Base-by-base conservation (phyloP, 2,797 vertebrate genomes). In the Myioborus melanocephalus region DNA sequence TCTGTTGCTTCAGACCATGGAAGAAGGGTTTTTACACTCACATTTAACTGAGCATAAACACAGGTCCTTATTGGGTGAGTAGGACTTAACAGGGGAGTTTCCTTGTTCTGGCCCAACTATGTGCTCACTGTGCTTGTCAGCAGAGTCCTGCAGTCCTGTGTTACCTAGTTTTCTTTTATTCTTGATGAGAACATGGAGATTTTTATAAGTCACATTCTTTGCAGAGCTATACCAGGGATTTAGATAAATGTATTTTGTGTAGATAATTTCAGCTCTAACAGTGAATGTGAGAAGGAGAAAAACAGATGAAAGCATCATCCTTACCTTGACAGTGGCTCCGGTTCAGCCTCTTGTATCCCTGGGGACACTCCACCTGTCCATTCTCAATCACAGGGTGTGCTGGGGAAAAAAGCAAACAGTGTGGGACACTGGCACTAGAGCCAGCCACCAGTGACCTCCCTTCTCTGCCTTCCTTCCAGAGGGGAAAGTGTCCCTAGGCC, bases 271-370 rank as follows among this genome's bases (percentile, higher is more conserved):
- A 87, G 2, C 39, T 83, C 37, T 88, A 72, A 60, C 49, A 85
- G 41, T 26, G 50, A 20, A 41, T 60, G 26, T 81, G 59, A 41
- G 69, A 83, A 84, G 55, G n/a, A 65, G 37, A 68, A 35, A 80
- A 21, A 84, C n/a, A 63, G 3, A 66, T 9, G n/a, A 84, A 86
- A 90, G 37, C 57, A 76, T 34, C 18, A 66, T 72, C 59, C 98
- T 98, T 98, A 99, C 99, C 99, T 98, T 99, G 98, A 97, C 99
- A 99, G 91, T 99, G 98, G 92, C 98, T 98, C 75, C 91, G 78
- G 93, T 99, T 99, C 97, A 99, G 95, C 64, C 98, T 98, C 96
- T 98, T 99, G 95, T 98, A 99, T 22, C 99, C 99, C 87, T 98
- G 98, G 82, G 99, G 98, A 97, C 99, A 99, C 89, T 99, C 98